Evolutionary conservation across 2,797 vertebrate genomes (phyloP).

Genomic region (Hydrophis major): DNA sequence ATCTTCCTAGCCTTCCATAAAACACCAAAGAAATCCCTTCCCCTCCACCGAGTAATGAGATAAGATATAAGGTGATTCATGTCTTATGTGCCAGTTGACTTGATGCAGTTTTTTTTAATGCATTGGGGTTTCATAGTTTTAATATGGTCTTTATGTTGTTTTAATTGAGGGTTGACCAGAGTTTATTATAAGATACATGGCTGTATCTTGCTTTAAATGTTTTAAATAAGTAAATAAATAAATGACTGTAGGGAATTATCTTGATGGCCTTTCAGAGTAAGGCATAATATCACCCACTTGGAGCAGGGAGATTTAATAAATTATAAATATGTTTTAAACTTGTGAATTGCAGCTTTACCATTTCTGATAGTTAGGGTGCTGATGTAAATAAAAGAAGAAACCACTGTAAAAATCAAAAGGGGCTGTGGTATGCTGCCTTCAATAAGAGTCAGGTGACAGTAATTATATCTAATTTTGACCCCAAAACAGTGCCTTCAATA

Average conservation of each 20-base stretch:
- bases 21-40: background rate
- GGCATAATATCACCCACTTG: background rate
- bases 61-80: background rate
- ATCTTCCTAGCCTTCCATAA: background rate
- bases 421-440: background rate
- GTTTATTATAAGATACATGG: background rate
- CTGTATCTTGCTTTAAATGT: background rate
- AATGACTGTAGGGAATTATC: background rate
- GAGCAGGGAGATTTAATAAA: background rate
- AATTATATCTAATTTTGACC: background rate
- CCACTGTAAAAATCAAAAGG: background rate
- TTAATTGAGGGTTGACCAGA: background rate
- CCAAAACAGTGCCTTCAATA: background rate
- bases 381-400: background rate
- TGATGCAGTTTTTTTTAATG: background rate
- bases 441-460: background rate
- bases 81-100: background rate
- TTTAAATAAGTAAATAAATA: background rate
- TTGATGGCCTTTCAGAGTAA: background rate
- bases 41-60: background rate
- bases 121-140: background rate
- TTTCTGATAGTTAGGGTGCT: background rate
- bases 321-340: background rate
- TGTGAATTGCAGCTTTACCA: background rate
- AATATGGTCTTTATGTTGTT: background rate